Conservation (phyloP, 2,113 vertebrate genomes). For the Steatornis caripensis region DNA sequence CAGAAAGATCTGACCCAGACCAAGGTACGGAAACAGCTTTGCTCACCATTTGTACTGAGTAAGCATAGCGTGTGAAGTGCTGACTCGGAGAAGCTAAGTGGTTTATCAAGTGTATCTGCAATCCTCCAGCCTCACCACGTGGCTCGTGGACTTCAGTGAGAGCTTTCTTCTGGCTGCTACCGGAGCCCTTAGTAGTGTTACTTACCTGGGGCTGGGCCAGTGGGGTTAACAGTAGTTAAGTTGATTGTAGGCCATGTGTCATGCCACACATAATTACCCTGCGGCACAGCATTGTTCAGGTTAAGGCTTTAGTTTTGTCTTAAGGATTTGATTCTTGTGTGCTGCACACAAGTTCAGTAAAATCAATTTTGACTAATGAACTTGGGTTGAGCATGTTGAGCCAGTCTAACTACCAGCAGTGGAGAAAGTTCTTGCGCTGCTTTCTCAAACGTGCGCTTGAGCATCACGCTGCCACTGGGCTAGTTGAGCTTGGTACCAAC, state of each 20-base stretch:
- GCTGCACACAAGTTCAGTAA: background rate
- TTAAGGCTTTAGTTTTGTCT: background rate
- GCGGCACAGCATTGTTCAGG: background rate
- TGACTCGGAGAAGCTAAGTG: accelerated
- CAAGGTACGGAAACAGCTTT: conserved; percentile 77
- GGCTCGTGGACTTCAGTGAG: background rate
- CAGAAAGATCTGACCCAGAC: conserved; percentile 92
- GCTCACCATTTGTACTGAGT: background rate
- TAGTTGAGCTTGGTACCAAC: background rate
- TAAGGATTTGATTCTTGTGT: background rate
- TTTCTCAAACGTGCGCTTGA: accelerated
- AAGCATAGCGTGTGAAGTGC: background rate
- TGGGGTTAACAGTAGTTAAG: background rate
- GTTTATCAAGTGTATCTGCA: background rate
- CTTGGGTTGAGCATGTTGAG: background rate
- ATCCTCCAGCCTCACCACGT: background rate
- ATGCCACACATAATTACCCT: accelerated
- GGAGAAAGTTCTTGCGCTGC: background rate
- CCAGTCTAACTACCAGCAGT: background rate
- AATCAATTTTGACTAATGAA: background rate
- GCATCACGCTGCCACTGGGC: background rate
- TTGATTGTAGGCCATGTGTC: background rate
- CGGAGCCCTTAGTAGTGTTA: background rate
- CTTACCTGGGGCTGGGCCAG: background rate
- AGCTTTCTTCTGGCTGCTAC: background rate